Evolutionary conservation across 2,888 invertebrate genomes (phyloP), one percentile per base, ranked within the genome.

Genomic region (Bimastos eiseni): DNA sequence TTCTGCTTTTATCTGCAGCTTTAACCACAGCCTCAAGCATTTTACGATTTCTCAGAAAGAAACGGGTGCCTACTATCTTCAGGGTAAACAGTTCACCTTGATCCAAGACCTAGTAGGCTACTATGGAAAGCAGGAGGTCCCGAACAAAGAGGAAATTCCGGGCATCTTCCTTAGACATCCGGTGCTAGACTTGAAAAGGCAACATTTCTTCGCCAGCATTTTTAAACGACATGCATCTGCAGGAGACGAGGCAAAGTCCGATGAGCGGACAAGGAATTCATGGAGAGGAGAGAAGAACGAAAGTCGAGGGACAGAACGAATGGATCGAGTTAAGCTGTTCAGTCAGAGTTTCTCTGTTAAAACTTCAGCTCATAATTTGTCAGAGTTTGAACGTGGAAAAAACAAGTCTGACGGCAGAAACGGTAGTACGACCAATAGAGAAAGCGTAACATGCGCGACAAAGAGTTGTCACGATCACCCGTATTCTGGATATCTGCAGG

Each of bases 41-140:
- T 86, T 86, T 37, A 86, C 34, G 36, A 33, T 86, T 86, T 86
- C 86, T 0, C 86, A 86, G 86, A 86, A 86, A 86, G 86, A 86
- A 36, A 37, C 34, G 36, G 86, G 86, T 5, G 37, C 86, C 86
- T 86, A 86, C 37, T 86, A 24, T 30, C 86, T 86, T 36, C 86
- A 86, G 37, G 36, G 37, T 1, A 86, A 86, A 36, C 86, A 24
- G 8, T 86, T 86, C 37, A 1, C 34, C 6, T 86, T 36, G 4
- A 34, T 86, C 37, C 86, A 86, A 19, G 37, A 34, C 17, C 86
- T 86, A 36, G 86, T 86, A 6, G 34, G 37, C 24, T 86, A 86
- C 37, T 86, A 86, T 17, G 37, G 24, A 33, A 86, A 34, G 21
- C 86, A 86, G 37, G 86, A 86, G 36, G 86, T 86, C 11, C 86